Percentiles rank a stretch among this genome's conserved stretches.
phyloP scores from a whole-genome alignment of 2,888 invertebrate genomes.

The Agonopterix subpropinquella region DNA sequence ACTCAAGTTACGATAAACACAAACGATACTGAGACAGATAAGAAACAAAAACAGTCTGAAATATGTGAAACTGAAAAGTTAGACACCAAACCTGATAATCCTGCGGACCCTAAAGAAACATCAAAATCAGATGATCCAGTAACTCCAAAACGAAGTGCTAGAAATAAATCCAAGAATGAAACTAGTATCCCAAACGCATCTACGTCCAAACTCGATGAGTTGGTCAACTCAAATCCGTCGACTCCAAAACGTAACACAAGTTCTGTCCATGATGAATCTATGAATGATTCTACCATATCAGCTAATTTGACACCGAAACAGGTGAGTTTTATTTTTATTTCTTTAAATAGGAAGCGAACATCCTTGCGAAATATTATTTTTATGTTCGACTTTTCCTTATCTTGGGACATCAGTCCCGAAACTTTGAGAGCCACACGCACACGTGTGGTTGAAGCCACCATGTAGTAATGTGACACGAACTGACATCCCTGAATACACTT shows the following conservation, averaged over 20 bases:
- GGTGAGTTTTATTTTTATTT: conserved; percentile 23
- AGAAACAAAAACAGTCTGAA: conserved; percentile 4
- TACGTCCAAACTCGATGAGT: conserved; percentile 37
- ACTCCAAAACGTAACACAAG: conserved; percentile 47
- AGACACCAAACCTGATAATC: not conserved
- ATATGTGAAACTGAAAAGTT: conserved; percentile 7
- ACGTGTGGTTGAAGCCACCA: too few species aligned
- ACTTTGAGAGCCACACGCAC: too few species aligned
- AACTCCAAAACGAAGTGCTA: conserved; percentile 31
- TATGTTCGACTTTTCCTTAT: too few species aligned
- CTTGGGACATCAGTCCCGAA: too few species aligned
- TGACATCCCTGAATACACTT: too few species aligned
- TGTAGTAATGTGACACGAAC: too few species aligned
- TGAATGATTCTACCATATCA: conserved; percentile 36
- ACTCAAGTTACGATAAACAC: too few species aligned
- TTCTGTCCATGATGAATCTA: conserved; percentile 38
- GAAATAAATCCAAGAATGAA: conserved; percentile 34
- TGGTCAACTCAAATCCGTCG: conserved; percentile 27
- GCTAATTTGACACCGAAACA: conserved; percentile 58
- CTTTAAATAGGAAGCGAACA: too few species aligned
- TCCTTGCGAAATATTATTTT: too few species aligned
- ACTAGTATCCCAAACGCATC: conserved; percentile 14
- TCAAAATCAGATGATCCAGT: not conserved
- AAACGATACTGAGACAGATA: conserved; percentile 1
- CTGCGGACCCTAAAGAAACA: too few species aligned